Base-by-base conservation (phyloP, 2,888 invertebrate species). In the Dicycla oo region DNA sequence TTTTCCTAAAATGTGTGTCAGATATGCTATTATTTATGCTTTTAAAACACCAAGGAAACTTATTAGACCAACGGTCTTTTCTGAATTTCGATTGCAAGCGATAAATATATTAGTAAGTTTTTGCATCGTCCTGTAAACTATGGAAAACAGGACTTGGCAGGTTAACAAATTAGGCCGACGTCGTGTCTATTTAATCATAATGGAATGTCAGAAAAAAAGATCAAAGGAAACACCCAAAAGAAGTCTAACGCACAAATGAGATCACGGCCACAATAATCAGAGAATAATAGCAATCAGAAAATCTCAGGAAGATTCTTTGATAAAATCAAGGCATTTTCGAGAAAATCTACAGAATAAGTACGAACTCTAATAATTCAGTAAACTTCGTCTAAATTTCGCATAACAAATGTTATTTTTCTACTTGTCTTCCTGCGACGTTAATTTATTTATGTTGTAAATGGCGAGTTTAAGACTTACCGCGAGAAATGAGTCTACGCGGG, bases 401-500 rank as follows among this genome's bases (percentile, higher is more conserved):
- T 43, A 57, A 72, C 30, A 70, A 75, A 58, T 30, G 18, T 51
- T 53, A 76, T 73, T 40, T 57, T 75, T 45, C 26, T 53, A 43
- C 60, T 64, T 30, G 54, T 69, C 66, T 76, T 34, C 23, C 43
- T 66, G 53, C 45, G 47, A 43, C 60, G 69, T 74, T 75, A 81
- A 77, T 83, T 83, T 75, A 83, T 74, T 70, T 73, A 66, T 47
- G 70, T 69, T 74, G 65, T 71, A 66, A 82, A 76, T 66, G 53
- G 47, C n/a, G 64, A 74, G 68, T 76, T 81, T 78, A 63, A 70
- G 64, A 56, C 81, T 83, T 77, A 68, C 40, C 23, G 47, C n/a
- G 40, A 58, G 68, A 76, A 73, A 63, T 65, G 63, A 57, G 68
- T 69, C 34, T 63, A 62, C 53, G 45, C 53, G 45, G 53, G 38